phyloP scores from a whole-genome alignment of 2,113 vertebrate species.

The Cathartes aura region DNA sequence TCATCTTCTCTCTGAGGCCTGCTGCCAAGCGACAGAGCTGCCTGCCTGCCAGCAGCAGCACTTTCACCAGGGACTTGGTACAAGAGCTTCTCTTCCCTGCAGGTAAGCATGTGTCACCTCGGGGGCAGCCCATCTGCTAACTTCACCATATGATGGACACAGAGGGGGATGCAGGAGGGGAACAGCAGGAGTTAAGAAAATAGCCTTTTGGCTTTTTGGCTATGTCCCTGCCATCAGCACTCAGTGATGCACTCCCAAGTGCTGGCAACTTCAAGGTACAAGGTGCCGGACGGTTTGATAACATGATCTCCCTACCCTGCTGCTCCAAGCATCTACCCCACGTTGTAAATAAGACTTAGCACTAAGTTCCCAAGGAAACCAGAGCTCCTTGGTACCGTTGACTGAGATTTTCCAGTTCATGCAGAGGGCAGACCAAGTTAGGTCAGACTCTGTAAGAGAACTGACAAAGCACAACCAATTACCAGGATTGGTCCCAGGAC shows the following conservation, averaged over 20 bases:
- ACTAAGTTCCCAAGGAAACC: background rate
- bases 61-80: background rate
- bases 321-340: background rate
- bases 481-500: background rate
- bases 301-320: background rate
- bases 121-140: conserved; percentile 46
- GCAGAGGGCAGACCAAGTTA: background rate
- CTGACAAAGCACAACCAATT: background rate
- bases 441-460: background rate
- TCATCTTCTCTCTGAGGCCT: conserved; percentile 17
- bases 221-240: background rate
- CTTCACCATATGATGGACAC: background rate
- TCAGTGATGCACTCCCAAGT: background rate
- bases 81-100: background rate
- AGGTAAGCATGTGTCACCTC: conserved; percentile 4
- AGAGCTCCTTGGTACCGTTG: background rate
- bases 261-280: background rate
- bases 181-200: conserved; percentile 23
- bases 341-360: background rate
- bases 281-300: fast-evolving
- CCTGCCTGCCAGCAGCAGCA: conserved; percentile 16
- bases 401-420: background rate
- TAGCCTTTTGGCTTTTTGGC: background rate
- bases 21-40: conserved; percentile 54
- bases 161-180: background rate